These are phyloP conservation scores for Acleris laterana DNA, from an alignment of 2,888 invertebrate species.

Conservation along the genomic window DNA sequence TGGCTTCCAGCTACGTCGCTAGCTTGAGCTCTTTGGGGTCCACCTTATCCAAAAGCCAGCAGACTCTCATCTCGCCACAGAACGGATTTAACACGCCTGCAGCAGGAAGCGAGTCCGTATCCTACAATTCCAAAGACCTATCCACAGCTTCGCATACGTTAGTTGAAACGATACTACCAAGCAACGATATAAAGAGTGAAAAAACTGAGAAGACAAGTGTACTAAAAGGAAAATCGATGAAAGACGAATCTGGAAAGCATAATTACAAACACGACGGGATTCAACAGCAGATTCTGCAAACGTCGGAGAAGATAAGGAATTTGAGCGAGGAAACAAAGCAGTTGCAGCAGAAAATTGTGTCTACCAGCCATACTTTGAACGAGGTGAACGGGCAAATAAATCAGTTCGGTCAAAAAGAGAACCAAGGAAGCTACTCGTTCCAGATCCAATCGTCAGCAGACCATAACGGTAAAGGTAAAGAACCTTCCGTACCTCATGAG, in stretches of 20 bases:
- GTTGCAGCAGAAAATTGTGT: conserved; percentile 71
- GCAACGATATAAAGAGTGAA: conserved; percentile 57
- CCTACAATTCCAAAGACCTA: conserved; percentile 62
- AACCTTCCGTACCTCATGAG: conserved; percentile 86
- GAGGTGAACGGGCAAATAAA: conserved; percentile 48
- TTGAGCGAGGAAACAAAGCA: conserved; percentile 70
- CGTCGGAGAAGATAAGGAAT: conserved; percentile 71
- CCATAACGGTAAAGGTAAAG: conserved; percentile 68
- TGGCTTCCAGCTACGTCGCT: conserved; percentile 81
- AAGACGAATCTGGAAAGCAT: conserved; percentile 56
- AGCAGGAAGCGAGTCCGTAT: conserved; percentile 58
- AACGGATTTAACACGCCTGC: conserved; percentile 58
- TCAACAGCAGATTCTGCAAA: conserved; percentile 69
- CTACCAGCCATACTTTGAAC: conserved; percentile 60
- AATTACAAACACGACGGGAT: conserved; percentile 58
- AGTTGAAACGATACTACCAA: conserved; percentile 59
- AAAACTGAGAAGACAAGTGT: conserved; percentile 49
- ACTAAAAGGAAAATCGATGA: conserved; percentile 66
- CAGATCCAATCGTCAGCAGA: conserved; percentile 90
- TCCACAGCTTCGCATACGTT: conserved; percentile 64
- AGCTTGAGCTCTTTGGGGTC: conserved; percentile 81
- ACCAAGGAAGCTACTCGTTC: conserved; percentile 87
- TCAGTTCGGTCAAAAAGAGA: conserved; percentile 50
- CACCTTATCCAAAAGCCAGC: conserved; percentile 75
- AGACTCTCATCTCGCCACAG: conserved; percentile 55